Base-by-base conservation (phyloP, 2,797 vertebrate genomes). In the Myotis myotis region DNA sequence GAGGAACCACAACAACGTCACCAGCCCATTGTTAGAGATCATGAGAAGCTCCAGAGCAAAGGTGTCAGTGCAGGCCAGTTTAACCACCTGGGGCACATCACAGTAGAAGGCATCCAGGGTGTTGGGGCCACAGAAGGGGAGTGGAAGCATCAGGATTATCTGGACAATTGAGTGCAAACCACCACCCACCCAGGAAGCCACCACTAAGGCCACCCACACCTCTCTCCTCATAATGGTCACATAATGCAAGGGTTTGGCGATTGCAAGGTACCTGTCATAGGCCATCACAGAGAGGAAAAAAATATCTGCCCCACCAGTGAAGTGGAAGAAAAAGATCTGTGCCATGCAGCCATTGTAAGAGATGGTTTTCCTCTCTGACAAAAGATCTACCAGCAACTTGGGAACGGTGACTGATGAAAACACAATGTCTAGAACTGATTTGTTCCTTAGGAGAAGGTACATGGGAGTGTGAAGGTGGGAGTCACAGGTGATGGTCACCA, bases 321-420 rank as follows among this genome's bases (percentile, higher is more conserved):
- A 97, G 88, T 97, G 97, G 75, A 96, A 97, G 51, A 97, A 97
- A 80, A 97, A 98, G 36, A 97, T 97, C 87, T 98, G 97, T 22
- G 72, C 66, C 92, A 97, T 88, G 86, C 97, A 97, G 28, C 95
- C 96, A 82, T 89, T 79, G 85, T 96, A 97, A 70, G 97, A 97
- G 89, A 97, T 98, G 86, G 93, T 41, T 86, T 97, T 97, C 53
- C 82, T 97, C 12, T 89, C 49, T 28, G 97, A 95, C n/a, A 97
- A n/a, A 60, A 97, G 96, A 8, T 91, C 94, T 23, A 90, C 81
- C 33, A 97, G 92, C 28, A 97, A 84, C 64, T 96, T 97, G 55
- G 97, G 97, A 30, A 96, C 93, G 0, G 97, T 97, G 89, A 96
- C 88, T 0, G 97, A 96, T 2, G 97, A 93, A 49, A 97, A 97